These are phyloP conservation scores for Sycophila sp. DNA, from an alignment of 1,140 invertebrate genomes.

Conservation along the genomic window DNA sequence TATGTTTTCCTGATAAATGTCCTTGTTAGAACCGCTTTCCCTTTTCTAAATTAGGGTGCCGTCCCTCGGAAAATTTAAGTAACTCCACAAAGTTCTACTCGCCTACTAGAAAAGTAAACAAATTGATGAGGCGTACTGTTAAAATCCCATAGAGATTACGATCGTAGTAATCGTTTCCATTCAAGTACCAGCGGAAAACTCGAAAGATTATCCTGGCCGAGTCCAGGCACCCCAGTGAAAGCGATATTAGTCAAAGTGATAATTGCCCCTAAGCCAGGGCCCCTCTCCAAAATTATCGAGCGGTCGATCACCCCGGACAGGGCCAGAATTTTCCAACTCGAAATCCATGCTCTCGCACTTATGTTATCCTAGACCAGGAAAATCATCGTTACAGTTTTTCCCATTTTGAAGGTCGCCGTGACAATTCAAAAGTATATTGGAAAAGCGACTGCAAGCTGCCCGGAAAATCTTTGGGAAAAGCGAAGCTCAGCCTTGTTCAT, in stretches of 20 bases:
- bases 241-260: too few relatives aligned
- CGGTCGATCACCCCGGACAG: too few relatives aligned
- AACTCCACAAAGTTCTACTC: neutral
- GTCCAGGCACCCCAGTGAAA: too few relatives aligned
- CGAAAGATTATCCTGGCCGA: too few relatives aligned
- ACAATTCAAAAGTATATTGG: neutral
- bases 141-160: neutral
- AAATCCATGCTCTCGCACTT: neutral
- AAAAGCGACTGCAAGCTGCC: neutral
- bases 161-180: too few relatives aligned
- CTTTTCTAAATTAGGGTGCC: conserved; percentile 11
- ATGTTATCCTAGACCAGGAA: conserved; percentile 1
- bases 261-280: too few relatives aligned
- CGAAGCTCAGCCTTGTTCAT: neutral
- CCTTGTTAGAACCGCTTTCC: conserved; percentile 34
- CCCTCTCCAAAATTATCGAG: too few relatives aligned
- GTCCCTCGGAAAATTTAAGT: neutral
- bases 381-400: neutral
- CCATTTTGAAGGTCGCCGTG: too few relatives aligned
- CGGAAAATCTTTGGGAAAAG: neutral
- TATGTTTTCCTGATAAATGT: conserved; percentile 26
- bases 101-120: conserved; percentile 33
- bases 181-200: too few relatives aligned
- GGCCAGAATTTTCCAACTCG: neutral
- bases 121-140: neutral